Conservation (phyloP, 2,113 vertebrate species). For the Anguilla rostrata region DNA sequence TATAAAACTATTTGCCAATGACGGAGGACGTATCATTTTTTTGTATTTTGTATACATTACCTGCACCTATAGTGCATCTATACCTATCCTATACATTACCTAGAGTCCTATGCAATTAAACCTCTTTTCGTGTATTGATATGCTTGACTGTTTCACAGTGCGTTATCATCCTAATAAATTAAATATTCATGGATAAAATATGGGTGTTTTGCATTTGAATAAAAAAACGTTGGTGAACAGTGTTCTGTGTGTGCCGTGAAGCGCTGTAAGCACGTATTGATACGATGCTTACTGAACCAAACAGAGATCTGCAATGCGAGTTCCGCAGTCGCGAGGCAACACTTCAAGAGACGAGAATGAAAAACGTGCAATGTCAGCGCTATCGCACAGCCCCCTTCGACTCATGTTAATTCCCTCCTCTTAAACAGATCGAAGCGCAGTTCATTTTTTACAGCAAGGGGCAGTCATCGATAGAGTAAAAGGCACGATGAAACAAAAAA, state of each 20-base stretch:
- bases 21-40: background rate
- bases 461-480: constrained; percentile 4
- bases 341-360: constrained; percentile 33
- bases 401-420: constrained; percentile 34
- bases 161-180: background rate
- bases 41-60: too few relatives aligned
- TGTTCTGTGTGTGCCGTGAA: background rate
- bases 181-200: too few relatives aligned
- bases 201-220: background rate
- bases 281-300: background rate
- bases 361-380: constrained; percentile 39
- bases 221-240: background rate
- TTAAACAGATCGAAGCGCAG: constrained; percentile 24
- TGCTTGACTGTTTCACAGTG: background rate
- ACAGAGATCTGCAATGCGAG: constrained; percentile 25
- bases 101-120: background rate
- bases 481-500: background rate
- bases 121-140: background rate
- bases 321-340: constrained; percentile 41
- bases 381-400: constrained; percentile 30
- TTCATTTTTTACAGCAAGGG: background rate
- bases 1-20: background rate
- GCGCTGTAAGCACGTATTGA: background rate
- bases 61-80: too few relatives aligned
- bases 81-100: too few relatives aligned